These are phyloP conservation scores for Copidosoma aretas DNA, from an alignment of 2,888 invertebrate species.

Conservation along the genomic window DNA sequence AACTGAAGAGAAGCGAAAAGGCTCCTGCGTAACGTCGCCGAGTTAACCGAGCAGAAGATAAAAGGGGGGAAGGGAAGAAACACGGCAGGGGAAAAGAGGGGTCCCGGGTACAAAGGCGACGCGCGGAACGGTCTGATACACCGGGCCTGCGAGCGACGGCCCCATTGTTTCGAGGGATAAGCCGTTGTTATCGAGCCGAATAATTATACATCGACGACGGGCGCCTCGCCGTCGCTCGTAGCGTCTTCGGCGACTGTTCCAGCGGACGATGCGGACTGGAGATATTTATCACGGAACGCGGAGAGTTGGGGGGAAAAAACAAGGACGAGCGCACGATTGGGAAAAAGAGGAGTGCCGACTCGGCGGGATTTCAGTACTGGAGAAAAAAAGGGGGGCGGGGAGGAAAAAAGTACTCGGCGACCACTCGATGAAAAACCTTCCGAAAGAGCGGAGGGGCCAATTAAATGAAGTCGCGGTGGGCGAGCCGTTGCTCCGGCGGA, in stretches of 20 bases:
- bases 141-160: constrained; percentile 53
- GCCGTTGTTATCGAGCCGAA: constrained; percentile 58
- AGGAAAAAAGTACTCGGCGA: not conserved
- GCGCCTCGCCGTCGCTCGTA: not conserved
- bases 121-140: constrained; percentile 27
- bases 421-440: too few relatives aligned
- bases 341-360: too few relatives aligned
- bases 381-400: not conserved
- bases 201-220: constrained; percentile 51
- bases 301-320: too few relatives aligned
- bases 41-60: constrained; percentile 11
- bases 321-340: too few relatives aligned
- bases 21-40: too few relatives aligned
- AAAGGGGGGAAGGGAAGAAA: not conserved
- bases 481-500: constrained; percentile 50
- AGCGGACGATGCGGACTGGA: too few relatives aligned
- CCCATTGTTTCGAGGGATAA: constrained; percentile 56
- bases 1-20: too few relatives aligned
- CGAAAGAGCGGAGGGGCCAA: constrained; percentile 46
- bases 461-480: constrained; percentile 57
- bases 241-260: too few relatives aligned
- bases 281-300: too few relatives aligned
- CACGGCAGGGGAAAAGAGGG: not conserved
- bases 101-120: not conserved
- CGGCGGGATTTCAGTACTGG: too few relatives aligned